Conservation (phyloP, 2,797 vertebrate species). For the Epinephelus coioides region DNA sequence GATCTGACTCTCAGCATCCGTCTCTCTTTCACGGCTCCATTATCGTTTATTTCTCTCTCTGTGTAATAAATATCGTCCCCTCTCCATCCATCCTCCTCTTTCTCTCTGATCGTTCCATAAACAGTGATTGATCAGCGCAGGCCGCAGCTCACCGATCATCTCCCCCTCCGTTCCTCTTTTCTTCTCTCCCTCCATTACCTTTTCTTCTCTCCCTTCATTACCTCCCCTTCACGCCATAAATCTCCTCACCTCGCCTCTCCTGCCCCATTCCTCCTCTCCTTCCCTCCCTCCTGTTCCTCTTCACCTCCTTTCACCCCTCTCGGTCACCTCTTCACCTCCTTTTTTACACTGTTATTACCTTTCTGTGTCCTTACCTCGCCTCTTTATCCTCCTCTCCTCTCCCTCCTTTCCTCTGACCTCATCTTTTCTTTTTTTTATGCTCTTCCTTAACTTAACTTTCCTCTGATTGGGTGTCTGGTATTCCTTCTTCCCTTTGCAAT, state of each 20-base stretch:
- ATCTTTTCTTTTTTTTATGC: too few relatives aligned
- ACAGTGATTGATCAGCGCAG: slow-evolving; percentile 66
- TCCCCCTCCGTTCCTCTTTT: slow-evolving; percentile 44
- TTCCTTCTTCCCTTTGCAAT: too few relatives aligned
- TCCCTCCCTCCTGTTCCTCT: slow-evolving; percentile 7
- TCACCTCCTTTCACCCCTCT: slow-evolving; percentile 19
- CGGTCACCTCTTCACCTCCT: slow-evolving; percentile 20
- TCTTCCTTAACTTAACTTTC: too few relatives aligned
- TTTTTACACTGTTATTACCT: background rate
- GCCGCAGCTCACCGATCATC: slow-evolving; percentile 61
- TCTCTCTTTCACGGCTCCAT: slow-evolving; percentile 31
- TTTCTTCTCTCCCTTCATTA: slow-evolving; percentile 58
- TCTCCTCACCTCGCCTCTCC: slow-evolving; percentile 36
- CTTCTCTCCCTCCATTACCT: slow-evolving; percentile 57
- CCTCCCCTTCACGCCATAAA: slow-evolving; percentile 53
- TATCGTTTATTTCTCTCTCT: slow-evolving; percentile 36
- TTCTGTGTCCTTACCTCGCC: background rate
- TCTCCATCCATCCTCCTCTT: slow-evolving; percentile 30
- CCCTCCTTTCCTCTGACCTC: background rate
- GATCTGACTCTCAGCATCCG: slow-evolving; percentile 29
- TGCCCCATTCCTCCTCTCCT: background rate
- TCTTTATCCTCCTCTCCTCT: background rate
- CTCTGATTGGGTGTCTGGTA: too few relatives aligned
- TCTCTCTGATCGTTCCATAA: slow-evolving; percentile 62
- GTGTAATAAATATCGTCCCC: slow-evolving; percentile 35